Base-by-base conservation (phyloP, 92 coral and sea anemone species). In the Phenganax marumi region DNA sequence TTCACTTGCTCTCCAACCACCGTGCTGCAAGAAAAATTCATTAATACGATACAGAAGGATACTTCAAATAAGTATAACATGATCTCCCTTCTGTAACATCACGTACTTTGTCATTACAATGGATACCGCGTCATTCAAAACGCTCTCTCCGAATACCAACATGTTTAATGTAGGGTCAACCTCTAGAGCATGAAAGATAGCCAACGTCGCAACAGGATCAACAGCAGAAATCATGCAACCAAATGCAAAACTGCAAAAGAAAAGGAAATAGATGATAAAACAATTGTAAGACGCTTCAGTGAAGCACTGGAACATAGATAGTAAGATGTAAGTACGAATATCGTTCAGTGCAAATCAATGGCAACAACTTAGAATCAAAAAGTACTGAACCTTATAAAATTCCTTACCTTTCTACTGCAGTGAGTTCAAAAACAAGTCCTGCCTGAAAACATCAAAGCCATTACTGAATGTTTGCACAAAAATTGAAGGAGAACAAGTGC, bases 131-230 rank as follows among this genome's bases (percentile, higher is more conserved):
- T 96, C 99, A 84, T 96, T 96, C 18, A 96, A 88, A 71, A 96
- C 93, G 81, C 99, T 96, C 66, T 96, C 99, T 16, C 99, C 99
- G 89, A 96, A 96, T 57, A 96, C 99, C 93, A 96, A 89, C 99
- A 96, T 96, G 97, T 96, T 96, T 33, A 96, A 87, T 8, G 99
- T 96, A 54, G 99, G 99, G 73, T 96, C 99, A 48, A 90, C 95
- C 85, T 96, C 97, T 63, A 96, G 77, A 2, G 97, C 97, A 89
- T 96, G 99, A 84, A 96, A 96, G 33, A 96, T 96, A 13, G 99
- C 99, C 71, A 96, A 87, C 0, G 99, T 96, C 10, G 99, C 99
- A 5, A 96, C 97, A 52, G 99, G 99, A 83, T 96, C 99, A 22
- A 96, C 99, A 68, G 99, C 99, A 10, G 99, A 96, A 83, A 96